These are phyloP conservation scores for Echiichthys vipera DNA, from an alignment of 2,797 vertebrate species.

Conservation along the genomic window DNA sequence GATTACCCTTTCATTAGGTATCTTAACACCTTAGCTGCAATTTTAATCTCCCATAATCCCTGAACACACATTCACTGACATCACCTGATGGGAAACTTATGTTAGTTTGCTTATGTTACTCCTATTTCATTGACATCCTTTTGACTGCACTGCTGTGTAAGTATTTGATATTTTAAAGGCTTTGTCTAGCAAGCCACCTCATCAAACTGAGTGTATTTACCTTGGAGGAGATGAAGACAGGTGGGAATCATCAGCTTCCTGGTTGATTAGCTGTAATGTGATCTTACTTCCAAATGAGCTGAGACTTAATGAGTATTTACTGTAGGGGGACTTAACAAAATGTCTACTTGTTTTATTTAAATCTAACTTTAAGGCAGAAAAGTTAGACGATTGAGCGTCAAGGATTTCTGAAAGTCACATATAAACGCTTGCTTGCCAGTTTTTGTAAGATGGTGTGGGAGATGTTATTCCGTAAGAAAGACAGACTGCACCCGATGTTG, in stretches of 20 bases:
- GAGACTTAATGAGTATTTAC: conserved; percentile 42
- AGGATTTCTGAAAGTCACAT: conserved; percentile 69
- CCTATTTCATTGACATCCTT: conserved; percentile 15
- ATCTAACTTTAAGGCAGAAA: conserved; percentile 25
- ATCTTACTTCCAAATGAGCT: conserved; percentile 58
- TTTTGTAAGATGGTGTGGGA: conserved; percentile 45
- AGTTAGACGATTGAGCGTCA: conserved; percentile 34
- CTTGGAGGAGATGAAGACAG: conserved; percentile 40
- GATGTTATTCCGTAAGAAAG: conserved; percentile 42
- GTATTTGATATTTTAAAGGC: conserved; percentile 11
- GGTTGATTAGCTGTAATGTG: conserved; percentile 48
- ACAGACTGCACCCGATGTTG: conserved; percentile 43
- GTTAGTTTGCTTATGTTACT: conserved; percentile 19
- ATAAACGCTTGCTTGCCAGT: conserved; percentile 27
- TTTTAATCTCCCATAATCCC: conserved; percentile 44
- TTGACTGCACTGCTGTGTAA: background rate
- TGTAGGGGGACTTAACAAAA: conserved; percentile 32
- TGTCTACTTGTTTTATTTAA: conserved; percentile 24
- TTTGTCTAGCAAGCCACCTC: conserved; percentile 32
- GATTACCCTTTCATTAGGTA: conserved; percentile 16
- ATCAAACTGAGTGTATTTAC: conserved; percentile 59
- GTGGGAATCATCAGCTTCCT: conserved; percentile 43
- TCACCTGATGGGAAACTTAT: background rate
- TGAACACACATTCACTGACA: conserved; percentile 29
- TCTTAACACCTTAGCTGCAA: conserved; percentile 11